Conservation (phyloP, 2,797 vertebrate species). For the Acanthurus leucopareius region DNA sequence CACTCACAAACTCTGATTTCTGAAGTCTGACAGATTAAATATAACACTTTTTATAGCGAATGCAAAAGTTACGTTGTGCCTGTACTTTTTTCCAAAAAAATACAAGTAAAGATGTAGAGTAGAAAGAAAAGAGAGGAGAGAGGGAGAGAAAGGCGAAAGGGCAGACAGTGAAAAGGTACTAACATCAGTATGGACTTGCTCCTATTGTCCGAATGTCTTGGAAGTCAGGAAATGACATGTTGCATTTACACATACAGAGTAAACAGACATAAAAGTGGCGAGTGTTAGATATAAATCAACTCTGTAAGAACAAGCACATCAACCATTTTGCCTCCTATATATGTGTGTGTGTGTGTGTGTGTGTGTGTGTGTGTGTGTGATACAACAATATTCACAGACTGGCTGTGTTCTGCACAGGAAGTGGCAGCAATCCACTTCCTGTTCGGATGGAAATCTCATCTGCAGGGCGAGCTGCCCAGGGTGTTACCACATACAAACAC, state of each 20-base stretch:
- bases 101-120: neutral
- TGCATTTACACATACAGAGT: conserved; percentile 62
- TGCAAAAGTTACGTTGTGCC: neutral
- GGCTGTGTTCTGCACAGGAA: conserved; percentile 89
- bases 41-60: neutral
- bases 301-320: conserved; percentile 34
- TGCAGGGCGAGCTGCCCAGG: conserved; percentile 84
- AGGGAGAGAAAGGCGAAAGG: conserved; percentile 43
- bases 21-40: neutral
- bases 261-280: conserved; percentile 63
- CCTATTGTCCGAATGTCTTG: conserved; percentile 62
- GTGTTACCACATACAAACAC: conserved; percentile 64
- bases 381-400: conserved; percentile 50
- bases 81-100: conserved; percentile 1
- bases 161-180: conserved; percentile 49
- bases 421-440: conserved; percentile 94
- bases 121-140: conserved; percentile 14
- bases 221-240: conserved; percentile 66
- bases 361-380: conserved; percentile 20
- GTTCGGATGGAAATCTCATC: conserved; percentile 91
- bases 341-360: conserved; percentile 23
- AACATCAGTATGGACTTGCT: conserved; percentile 50
- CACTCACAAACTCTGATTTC: neutral
- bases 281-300: conserved; percentile 65
- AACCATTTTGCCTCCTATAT: conserved; percentile 2